These are phyloP conservation scores for Asobara japonica DNA, from an alignment of 1,140 invertebrate genomes.

Conservation along the genomic window DNA sequence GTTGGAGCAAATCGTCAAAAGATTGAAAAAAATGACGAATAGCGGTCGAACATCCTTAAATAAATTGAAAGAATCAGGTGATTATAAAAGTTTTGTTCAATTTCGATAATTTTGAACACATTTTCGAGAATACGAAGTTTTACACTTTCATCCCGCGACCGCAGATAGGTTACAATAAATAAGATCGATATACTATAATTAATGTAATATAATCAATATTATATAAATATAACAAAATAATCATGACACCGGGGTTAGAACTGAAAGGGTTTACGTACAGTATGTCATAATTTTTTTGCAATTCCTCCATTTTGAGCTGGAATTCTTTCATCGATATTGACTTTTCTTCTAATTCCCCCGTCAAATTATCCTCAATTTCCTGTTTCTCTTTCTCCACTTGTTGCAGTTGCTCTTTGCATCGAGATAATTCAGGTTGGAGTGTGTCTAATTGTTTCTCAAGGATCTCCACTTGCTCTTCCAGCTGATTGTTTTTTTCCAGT, in stretches of 20 bases:
- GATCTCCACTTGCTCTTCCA: conserved; percentile 37
- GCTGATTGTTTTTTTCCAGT: conserved; percentile 33
- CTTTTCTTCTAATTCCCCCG: neutral
- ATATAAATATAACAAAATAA: neutral
- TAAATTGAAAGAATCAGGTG: no score
- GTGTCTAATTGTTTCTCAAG: neutral
- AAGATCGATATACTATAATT: no score
- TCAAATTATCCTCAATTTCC: neutral
- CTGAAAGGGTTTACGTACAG: neutral
- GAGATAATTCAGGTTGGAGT: neutral
- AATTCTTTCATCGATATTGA: neutral
- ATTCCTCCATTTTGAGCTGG: neutral
- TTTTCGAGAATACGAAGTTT: no score
- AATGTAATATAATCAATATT: no score
- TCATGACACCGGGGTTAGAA: neutral
- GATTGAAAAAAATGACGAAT: no score
- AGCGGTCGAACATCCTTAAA: no score
- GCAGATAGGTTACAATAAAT: no score
- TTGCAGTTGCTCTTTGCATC: conserved; percentile 20
- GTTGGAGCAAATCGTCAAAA: no score
- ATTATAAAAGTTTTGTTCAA: no score
- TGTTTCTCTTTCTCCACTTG: conserved; percentile 39
- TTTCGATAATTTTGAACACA: no score
- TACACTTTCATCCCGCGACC: no score
- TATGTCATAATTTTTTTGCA: neutral